Evolutionary conservation across 2,888 invertebrate species (phyloP).

Genomic region (Harmothoe impar): DNA sequence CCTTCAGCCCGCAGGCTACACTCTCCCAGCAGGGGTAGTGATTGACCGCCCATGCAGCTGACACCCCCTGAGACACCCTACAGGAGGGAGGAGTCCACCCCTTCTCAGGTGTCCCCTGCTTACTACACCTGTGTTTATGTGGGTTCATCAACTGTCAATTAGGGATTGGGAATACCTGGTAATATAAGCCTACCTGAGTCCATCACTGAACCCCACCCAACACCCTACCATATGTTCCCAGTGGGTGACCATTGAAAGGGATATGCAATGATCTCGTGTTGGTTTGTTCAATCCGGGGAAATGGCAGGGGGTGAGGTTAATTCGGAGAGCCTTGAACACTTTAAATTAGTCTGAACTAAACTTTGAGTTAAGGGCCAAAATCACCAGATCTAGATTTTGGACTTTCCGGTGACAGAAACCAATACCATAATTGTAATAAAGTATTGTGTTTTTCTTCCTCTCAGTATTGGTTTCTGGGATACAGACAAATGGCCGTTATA

Average conservation of each 20-base stretch:
- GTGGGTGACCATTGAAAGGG: not conserved
- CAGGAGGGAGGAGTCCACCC: not conserved
- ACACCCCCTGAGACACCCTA: not conserved
- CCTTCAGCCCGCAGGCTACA: not conserved
- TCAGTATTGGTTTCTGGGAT: too few relatives aligned
- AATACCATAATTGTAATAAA: too few relatives aligned
- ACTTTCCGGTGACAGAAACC: too few relatives aligned
- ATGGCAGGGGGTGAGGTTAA: too few relatives aligned
- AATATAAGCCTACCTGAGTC: not conserved
- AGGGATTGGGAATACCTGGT: not conserved
- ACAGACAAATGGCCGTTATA: too few relatives aligned
- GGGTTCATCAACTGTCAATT: slow-evolving; percentile 53
- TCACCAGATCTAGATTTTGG: too few relatives aligned
- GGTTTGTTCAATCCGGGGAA: too few relatives aligned
- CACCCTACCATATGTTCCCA: not conserved
- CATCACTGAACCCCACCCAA: not conserved
- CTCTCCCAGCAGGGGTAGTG: slow-evolving; percentile 5
- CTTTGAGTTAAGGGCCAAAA: too few relatives aligned
- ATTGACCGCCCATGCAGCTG: not conserved
- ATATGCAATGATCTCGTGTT: too few relatives aligned
- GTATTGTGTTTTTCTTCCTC: too few relatives aligned
- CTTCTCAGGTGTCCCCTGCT: slow-evolving; percentile 23
- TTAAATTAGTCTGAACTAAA: too few relatives aligned
- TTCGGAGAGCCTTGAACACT: too few relatives aligned
- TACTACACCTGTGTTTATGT: slow-evolving; percentile 31